Conservation (phyloP, 2,113 vertebrate genomes). For the Sander vitreus region DNA sequence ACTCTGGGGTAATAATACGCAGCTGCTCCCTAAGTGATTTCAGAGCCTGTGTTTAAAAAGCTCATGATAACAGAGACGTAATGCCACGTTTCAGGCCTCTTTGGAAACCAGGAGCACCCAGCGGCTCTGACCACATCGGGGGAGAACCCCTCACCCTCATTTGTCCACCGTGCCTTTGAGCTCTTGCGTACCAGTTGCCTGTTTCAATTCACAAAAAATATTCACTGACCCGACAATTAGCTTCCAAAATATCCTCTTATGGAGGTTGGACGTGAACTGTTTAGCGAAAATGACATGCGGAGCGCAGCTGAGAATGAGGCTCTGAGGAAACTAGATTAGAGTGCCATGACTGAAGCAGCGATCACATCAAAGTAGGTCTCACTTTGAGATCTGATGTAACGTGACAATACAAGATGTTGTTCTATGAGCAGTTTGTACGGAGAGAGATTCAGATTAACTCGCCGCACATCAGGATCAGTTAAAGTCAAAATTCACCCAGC, state of each 20-base stretch:
- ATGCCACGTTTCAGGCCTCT: conserved; percentile 61
- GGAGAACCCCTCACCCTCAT: conserved; percentile 23
- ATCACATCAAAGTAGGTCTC: conserved; percentile 80
- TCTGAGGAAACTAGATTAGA: conserved; percentile 79
- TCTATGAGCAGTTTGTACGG: conserved; percentile 71
- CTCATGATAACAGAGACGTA: conserved; percentile 72
- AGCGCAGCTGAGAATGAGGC: conserved; percentile 66
- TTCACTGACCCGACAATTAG: conserved; percentile 58
- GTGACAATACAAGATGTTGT: conserved; percentile 83
- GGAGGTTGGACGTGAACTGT: conserved; percentile 48
- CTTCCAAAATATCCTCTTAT: conserved; percentile 62
- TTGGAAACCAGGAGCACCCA: conserved; percentile 54
- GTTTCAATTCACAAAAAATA: conserved; percentile 45
- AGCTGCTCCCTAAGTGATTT: conserved; percentile 82
- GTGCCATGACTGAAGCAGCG: conserved; percentile 69
- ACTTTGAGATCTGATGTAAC: conserved; percentile 79
- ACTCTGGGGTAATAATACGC: conserved; percentile 81
- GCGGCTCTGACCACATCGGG: conserved; percentile 15
- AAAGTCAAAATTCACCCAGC: conserved; percentile 69
- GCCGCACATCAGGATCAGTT: conserved; percentile 74
- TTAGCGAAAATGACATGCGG: conserved; percentile 70
- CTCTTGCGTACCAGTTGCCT: conserved; percentile 21
- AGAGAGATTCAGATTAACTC: conserved; percentile 75
- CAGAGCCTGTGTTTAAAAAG: conserved; percentile 75
- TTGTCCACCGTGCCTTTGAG: conserved; percentile 28